Evolutionary conservation across 2,113 vertebrate genomes (phyloP), one percentile per base, ranked within the genome.

Genomic region (Pristiophorus japonicus): DNA sequence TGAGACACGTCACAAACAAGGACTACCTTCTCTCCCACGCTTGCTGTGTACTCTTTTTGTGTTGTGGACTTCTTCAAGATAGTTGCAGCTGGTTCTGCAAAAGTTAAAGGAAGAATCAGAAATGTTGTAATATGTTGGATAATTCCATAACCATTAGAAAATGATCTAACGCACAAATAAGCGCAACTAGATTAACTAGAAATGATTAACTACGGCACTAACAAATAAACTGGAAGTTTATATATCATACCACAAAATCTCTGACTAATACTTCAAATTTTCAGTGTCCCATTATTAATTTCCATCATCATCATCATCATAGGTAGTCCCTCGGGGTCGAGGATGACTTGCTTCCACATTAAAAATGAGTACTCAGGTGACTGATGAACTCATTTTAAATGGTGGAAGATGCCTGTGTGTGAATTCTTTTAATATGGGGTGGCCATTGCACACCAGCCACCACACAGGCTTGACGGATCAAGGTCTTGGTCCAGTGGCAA

Each of bases 41-140:
- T 94, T 34, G 95, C 63, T 34, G 95, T 91, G 59, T 96, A 96
- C 18, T 96, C 95, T 5, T 95, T 96, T 73, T 96, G 96, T 27
- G 95, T 96, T 38, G 94, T 51, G 18, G 90, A 88, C 70, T 96
- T 96, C 95, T 95, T 95, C 45, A 95, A 62, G 65, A 96, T 90
- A 16, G 55, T 91, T 90, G 95, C 67, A 94, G 73, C 66, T 55
- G 78, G 1, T 75, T 78, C 30, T 16, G 93, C 93, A 94, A 30
- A 94, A 27, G 16, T 11, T 27, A 51, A 14, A 59, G 51, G 51
- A 94, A 3, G 42, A 45, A 94, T 51, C 14, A 70, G 14, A 30
- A 94, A 94, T 63, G 62, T 65, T 65, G 47, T 12, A 51, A 51
- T 27, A 47, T 67, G 11, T 70, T 94, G 42, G 47, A 94, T 16